A percentile compares a stretch with the other conserved stretches of the same genome.
These are phyloP conservation scores for Drepana falcataria DNA, from an alignment of 2,888 invertebrate genomes.

Conservation along the genomic window DNA sequence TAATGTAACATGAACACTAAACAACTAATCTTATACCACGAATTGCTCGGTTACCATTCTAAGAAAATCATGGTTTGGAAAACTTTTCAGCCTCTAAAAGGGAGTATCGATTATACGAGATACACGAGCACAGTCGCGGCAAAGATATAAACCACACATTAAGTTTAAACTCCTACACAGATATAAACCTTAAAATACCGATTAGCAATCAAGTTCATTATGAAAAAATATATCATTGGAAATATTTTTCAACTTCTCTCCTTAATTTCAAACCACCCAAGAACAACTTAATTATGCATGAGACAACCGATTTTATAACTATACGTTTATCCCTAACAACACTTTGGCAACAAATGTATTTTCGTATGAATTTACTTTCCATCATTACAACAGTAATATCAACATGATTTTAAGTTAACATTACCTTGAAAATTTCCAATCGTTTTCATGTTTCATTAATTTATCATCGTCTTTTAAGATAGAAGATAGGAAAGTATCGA, in stretches of 20 bases:
- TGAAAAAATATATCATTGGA: slow-evolving; percentile 79
- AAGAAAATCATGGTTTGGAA: background rate
- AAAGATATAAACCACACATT: slow-evolving; percentile 71
- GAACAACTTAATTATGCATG: slow-evolving; percentile 77
- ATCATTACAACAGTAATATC: slow-evolving; percentile 61
- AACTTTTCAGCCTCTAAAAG: background rate
- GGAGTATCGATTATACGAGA: slow-evolving; percentile 15
- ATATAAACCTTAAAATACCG: slow-evolving; percentile 73
- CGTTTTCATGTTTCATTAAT: slow-evolving; percentile 36
- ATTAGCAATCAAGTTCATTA: slow-evolving; percentile 76
- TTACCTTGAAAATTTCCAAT: slow-evolving; percentile 50
- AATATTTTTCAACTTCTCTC: slow-evolving; percentile 75
- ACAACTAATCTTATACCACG: slow-evolving; percentile 68
- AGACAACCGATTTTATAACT: slow-evolving; percentile 77
- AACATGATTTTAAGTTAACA: slow-evolving; percentile 56
- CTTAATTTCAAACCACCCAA: slow-evolving; percentile 73
- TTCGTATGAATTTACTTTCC: slow-evolving; percentile 47
- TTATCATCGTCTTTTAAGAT: slow-evolving; percentile 56
- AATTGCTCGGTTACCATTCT: slow-evolving; percentile 31
- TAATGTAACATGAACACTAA: slow-evolving; percentile 77
- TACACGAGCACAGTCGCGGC: slow-evolving; percentile 44
- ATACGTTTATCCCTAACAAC: slow-evolving; percentile 73
- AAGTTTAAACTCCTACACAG: slow-evolving; percentile 74
- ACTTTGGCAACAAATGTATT: slow-evolving; percentile 79
- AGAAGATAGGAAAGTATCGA: slow-evolving; percentile 67